Evolutionary conservation across 2,113 vertebrate genomes (phyloP).

Genomic region (Nicator chloris): DNA sequence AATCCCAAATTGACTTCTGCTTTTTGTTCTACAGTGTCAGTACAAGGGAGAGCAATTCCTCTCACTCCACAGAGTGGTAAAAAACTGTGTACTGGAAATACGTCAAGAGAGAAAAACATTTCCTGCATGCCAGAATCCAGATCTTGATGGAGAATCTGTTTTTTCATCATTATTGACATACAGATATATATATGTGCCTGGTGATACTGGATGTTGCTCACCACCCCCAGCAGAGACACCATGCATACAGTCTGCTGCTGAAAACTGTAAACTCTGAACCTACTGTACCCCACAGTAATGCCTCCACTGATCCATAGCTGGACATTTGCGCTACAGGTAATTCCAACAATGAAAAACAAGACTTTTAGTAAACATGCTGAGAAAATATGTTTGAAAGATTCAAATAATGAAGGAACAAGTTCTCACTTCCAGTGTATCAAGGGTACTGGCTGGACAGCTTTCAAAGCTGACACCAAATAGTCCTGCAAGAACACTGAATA

Average conservation of each 20-base stretch:
- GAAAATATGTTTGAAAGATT: not conserved
- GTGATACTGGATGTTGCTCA: not conserved
- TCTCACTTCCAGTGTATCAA: not conserved
- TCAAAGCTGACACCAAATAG: not conserved
- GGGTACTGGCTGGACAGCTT: not conserved
- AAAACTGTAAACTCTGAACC: not conserved
- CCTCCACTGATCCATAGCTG: not conserved
- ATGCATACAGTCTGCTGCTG: not conserved
- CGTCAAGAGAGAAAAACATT: not conserved
- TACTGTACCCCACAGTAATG: not conserved
- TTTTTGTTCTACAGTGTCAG: not conserved
- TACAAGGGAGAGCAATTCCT: not conserved
- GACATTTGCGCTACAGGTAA: not conserved
- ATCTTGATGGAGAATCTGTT: not conserved
- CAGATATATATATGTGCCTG: not conserved
- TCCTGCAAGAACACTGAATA: not conserved
- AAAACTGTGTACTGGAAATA: not conserved
- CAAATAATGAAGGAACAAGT: not conserved
- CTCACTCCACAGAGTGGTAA: not conserved
- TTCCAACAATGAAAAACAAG: not conserved
- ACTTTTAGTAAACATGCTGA: not conserved
- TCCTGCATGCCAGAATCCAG: not conserved
- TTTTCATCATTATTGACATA: not conserved
- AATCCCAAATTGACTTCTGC: not conserved
- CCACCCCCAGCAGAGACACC: not conserved